Evolutionary conservation across 2,888 invertebrate species (phyloP).

Genomic region (Globia sparganii): DNA sequence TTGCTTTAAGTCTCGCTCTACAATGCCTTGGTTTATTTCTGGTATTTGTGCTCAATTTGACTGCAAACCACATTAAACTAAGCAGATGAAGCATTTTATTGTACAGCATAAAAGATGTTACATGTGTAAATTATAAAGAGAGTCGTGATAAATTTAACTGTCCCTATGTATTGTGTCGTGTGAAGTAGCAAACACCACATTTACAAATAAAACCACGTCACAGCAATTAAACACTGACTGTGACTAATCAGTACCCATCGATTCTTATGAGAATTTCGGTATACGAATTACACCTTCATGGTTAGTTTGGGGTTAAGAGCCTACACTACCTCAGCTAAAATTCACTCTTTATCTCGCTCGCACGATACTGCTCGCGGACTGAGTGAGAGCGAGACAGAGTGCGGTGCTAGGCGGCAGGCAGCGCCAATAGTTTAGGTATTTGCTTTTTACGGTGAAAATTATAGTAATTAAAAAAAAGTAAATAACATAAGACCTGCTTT

Average conservation of each 20-base stretch:
- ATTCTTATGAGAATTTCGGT: slow-evolving; percentile 57
- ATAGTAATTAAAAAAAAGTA: no score
- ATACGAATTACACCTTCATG: slow-evolving; percentile 45
- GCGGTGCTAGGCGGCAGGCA: no score
- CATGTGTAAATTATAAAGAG: neutral
- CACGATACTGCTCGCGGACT: no score
- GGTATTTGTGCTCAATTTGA: neutral
- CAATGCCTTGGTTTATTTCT: neutral
- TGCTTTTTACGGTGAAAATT: no score
- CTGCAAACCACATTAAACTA: neutral
- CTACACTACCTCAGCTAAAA: no score
- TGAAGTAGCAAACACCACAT: slow-evolving; percentile 6
- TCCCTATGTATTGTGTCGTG: neutral
- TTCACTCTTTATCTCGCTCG: no score
- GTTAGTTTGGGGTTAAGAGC: slow-evolving; percentile 50
- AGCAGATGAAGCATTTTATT: neutral
- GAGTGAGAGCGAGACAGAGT: no score
- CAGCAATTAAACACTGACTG: slow-evolving; percentile 41
- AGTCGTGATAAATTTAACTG: neutral
- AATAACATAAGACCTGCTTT: no score
- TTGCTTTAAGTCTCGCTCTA: neutral
- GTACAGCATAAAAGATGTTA: neutral
- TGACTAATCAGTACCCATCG: slow-evolving; percentile 48
- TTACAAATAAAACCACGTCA: slow-evolving; percentile 25
- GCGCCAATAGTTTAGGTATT: no score